Base-by-base conservation (phyloP, 1,140 invertebrate species). In the Drosophila grimshawi region DNA sequence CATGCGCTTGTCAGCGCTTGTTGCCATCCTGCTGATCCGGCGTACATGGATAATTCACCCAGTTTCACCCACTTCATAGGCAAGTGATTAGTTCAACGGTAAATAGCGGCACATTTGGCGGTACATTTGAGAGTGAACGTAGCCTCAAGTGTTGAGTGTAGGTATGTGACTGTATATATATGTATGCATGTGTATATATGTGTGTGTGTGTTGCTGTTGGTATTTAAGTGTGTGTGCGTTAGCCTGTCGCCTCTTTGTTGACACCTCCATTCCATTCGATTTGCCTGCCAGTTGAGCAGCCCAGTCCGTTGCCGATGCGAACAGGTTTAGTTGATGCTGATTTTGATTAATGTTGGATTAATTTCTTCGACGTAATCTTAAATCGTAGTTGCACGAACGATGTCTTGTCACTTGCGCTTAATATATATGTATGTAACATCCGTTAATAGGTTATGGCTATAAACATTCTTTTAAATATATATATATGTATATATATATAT, bases 331-430 rank as follows among this genome's bases (percentile, higher is more conserved):
- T 48, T 27, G 48, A 51, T 68, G 37, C 32, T 30, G 30, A 45
- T 53, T 37, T 5, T 27, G 33, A 5, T 53, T 37, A 49, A 53
- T 29, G 53, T 49, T 30, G 68, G 62, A 52, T 46, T 57, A 63
- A 39, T 27, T 45, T 49, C 32, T 27, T 57, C 62, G 52, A 45
- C 37, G 43, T 33, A 41, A 57, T 53, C 71, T 69, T 70, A 70
- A 48, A 64, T 61, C 56, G 64, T 68, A 73, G 56, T 60, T 49
- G 55, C 61, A 68, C 70, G 70, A 66, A 67, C 43, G 65, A 71
- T 72, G 61, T 60, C 59, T 72, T 71, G 73, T 56, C 60, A 60
- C 33, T 60, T 76, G 73, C 68, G 52, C 76, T 83, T 83, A 76
- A 63, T 41, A n/a, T 56, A 41, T 45, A n/a, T 43, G 55, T 65